phyloP scores from a whole-genome alignment of 2,888 invertebrate species.

The Acrocera orbiculus region DNA sequence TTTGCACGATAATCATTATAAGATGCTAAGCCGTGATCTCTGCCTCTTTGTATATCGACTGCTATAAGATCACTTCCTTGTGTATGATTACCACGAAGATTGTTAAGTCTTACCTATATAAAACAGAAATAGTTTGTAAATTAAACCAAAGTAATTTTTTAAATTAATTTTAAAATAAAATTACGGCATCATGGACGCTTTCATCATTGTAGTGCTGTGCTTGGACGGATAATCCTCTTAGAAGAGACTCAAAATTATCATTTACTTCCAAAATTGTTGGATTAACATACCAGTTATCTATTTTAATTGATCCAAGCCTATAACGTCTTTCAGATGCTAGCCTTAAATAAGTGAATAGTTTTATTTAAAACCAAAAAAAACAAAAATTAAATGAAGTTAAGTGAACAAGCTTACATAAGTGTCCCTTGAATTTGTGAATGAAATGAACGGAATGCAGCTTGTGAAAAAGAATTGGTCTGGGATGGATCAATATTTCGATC shows the following conservation, averaged over 20 bases:
- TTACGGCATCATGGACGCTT: conserved; percentile 42
- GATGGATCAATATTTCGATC: conserved; percentile 37
- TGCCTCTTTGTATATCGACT: conserved; percentile 66
- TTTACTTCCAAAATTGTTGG: conserved; percentile 36
- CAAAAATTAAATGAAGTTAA: not conserved
- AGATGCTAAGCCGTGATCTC: conserved; percentile 69
- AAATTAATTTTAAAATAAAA: too few relatives aligned
- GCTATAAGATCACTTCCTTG: conserved; percentile 69
- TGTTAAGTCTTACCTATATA: conserved; percentile 42
- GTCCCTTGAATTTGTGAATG: conserved; percentile 40
- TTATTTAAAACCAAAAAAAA: not conserved
- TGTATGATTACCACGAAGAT: conserved; percentile 49
- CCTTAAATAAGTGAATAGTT: conserved; percentile 18
- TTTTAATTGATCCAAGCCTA: conserved; percentile 29
- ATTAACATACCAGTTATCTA: conserved; percentile 37
- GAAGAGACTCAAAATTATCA: conserved; percentile 49
- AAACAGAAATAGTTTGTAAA: too few relatives aligned
- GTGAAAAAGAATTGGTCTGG: conserved; percentile 42
- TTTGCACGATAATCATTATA: conserved; percentile 62
- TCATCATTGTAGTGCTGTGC: conserved; percentile 60
- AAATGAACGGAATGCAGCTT: conserved; percentile 46
- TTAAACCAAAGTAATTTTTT: too few relatives aligned
- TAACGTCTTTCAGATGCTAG: conserved; percentile 31
- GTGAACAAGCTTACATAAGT: conserved; percentile 28
- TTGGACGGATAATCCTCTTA: conserved; percentile 62